Percentiles rank a stretch among this genome's conserved stretches.
Evolutionary conservation across 2,113 vertebrate species (phyloP).

Genomic region (Anarhynchus alexandrinus): DNA sequence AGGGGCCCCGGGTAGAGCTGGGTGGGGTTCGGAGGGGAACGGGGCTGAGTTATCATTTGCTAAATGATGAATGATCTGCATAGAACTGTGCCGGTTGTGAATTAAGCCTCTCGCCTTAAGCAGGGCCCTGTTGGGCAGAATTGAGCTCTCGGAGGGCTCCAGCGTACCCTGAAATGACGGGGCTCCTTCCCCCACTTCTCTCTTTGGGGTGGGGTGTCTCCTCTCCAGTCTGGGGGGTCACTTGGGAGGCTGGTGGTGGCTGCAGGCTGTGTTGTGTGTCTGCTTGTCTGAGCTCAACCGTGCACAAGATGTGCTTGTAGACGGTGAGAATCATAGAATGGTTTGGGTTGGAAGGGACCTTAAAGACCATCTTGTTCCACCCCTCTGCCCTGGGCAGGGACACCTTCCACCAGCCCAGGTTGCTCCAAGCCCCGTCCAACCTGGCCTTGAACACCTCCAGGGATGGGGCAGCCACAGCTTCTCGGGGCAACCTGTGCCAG

Average conservation of each 20-base stretch:
- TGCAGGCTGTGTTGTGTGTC: not conserved
- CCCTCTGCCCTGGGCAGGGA: too few relatives aligned
- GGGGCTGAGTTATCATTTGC: rapidly evolving
- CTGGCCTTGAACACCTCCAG: not conserved
- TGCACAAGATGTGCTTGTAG: rapidly evolving
- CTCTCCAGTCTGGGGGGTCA: not conserved
- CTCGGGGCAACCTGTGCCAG: too few relatives aligned
- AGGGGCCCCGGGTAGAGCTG: not conserved
- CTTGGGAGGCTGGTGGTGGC: too few relatives aligned
- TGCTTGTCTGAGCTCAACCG: not conserved
- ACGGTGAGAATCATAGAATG: not conserved
- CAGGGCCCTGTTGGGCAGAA: not conserved
- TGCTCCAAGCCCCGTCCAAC: too few relatives aligned
- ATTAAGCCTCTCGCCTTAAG: not conserved
- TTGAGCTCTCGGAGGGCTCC: rapidly evolving
- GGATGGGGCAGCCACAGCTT: too few relatives aligned
- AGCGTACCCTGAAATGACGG: not conserved
- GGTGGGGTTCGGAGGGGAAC: too few relatives aligned
- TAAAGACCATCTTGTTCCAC: not conserved
- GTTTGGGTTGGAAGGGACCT: not conserved
- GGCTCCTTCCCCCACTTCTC: not conserved
- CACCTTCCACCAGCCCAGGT: not conserved
- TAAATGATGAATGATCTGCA: rapidly evolving
- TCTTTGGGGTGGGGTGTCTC: not conserved
- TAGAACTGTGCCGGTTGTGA: rapidly evolving